These are phyloP conservation scores for Odocoileus hemionus DNA, from an alignment of 2,113 vertebrate species.

Conservation along the genomic window DNA sequence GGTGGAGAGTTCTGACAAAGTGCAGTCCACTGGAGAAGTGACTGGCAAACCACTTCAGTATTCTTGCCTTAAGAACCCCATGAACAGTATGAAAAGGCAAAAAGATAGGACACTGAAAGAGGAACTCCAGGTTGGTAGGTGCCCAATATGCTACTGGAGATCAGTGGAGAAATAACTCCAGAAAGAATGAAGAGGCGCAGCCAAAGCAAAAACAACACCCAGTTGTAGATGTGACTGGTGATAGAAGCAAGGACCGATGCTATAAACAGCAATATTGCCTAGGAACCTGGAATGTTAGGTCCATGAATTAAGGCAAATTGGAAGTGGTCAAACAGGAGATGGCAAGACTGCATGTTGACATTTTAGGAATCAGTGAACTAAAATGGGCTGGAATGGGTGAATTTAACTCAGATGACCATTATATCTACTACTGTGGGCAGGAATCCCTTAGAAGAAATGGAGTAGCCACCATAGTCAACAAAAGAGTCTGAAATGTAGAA, in stretches of 20 bases:
- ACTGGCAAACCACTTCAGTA: neutral
- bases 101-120: neutral
- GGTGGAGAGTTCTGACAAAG: neutral
- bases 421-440: neutral
- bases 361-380: neutral
- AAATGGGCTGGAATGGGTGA: neutral
- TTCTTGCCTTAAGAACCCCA: neutral
- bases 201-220: neutral
- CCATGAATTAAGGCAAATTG: neutral
- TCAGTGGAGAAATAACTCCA: neutral
- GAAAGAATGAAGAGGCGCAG: neutral
- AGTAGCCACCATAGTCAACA: neutral
- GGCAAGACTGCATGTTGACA: rapidly evolving
- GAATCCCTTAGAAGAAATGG: neutral
- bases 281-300: neutral
- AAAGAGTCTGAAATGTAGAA: neutral
- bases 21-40: neutral
- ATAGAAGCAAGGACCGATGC: neutral
- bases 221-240: neutral
- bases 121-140: neutral
- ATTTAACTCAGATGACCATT: neutral
- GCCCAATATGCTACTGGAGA: neutral
- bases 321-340: neutral
- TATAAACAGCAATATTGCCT: neutral
- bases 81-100: neutral